Evolutionary conservation across 2,888 invertebrate genomes (phyloP).

Genomic region (Synergus laeviventris): DNA sequence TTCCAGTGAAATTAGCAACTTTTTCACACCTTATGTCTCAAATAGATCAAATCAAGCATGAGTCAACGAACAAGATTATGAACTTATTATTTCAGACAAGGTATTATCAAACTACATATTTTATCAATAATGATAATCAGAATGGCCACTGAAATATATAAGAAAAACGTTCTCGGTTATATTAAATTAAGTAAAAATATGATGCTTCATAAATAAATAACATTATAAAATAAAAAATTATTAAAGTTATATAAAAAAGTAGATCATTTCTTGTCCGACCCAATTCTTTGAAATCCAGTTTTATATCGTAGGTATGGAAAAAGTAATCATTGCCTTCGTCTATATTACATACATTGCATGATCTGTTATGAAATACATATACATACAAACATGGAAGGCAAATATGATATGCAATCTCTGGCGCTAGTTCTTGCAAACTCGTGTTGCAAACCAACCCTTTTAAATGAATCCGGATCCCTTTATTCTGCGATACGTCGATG

Average conservation of each 20-base stretch:
- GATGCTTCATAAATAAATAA: too few relatives aligned
- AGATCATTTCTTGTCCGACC: background rate
- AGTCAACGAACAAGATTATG: background rate
- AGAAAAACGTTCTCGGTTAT: too few relatives aligned
- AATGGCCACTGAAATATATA: too few relatives aligned
- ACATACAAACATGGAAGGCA: background rate
- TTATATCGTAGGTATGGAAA: background rate
- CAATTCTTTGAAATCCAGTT: background rate
- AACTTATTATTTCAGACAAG: background rate
- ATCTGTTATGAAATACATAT: background rate
- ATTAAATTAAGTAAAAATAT: too few relatives aligned
- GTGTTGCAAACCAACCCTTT: too few relatives aligned
- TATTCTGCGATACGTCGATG: constrained; percentile 2
- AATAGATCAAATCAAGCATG: background rate
- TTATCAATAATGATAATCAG: too few relatives aligned
- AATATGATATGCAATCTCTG: constrained; percentile 16
- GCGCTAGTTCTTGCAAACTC: constrained; percentile 9
- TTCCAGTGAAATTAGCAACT: constrained; percentile 10
- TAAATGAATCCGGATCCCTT: constrained; percentile 21
- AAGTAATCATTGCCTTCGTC: background rate
- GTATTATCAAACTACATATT: background rate
- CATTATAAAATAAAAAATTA: too few relatives aligned
- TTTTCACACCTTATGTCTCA: background rate
- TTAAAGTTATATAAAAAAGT: background rate
- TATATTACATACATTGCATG: constrained; percentile 11